Conservation (phyloP, 23 tunicate genomes). For the Styela clava region DNA sequence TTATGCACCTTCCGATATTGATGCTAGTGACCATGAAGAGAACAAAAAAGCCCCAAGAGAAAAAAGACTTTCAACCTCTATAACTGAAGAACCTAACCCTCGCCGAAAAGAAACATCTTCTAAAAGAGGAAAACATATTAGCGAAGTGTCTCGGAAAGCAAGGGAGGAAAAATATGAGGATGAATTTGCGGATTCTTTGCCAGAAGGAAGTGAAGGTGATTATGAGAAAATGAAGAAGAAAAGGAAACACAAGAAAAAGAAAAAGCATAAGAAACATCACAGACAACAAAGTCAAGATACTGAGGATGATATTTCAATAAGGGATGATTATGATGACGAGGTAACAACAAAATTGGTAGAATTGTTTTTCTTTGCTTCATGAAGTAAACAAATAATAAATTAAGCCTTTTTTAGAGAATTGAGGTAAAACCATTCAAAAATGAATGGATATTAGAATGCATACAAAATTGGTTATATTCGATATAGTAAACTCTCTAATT, state of each 20-base stretch:
- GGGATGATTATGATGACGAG: not conserved
- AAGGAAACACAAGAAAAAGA: conserved; percentile 17
- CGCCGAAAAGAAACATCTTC: not conserved
- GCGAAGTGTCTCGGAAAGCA: not conserved
- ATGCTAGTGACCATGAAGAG: not conserved
- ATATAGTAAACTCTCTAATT: too few relatives aligned
- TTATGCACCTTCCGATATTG: conserved; percentile 28
- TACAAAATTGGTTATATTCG: not conserved
- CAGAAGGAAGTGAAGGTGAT: conserved; percentile 1
- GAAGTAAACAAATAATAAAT: not conserved
- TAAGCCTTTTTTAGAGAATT: not conserved
- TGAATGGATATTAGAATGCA: not conserved
- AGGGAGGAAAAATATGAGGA: not conserved
- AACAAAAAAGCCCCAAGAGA: not conserved
- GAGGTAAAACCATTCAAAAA: not conserved
- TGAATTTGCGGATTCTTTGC: not conserved
- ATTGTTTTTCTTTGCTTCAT: not conserved
- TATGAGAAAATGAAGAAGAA: not conserved
- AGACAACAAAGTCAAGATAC: not conserved
- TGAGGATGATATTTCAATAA: not conserved
- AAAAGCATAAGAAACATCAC: conserved; percentile 24
- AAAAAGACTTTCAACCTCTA: not conserved
- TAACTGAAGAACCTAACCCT: not conserved
- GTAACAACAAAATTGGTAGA: not conserved
- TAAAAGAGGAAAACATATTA: not conserved